phyloP scores from a whole-genome alignment of 2,888 invertebrate genomes.

The Gnatocerus cornutus region DNA sequence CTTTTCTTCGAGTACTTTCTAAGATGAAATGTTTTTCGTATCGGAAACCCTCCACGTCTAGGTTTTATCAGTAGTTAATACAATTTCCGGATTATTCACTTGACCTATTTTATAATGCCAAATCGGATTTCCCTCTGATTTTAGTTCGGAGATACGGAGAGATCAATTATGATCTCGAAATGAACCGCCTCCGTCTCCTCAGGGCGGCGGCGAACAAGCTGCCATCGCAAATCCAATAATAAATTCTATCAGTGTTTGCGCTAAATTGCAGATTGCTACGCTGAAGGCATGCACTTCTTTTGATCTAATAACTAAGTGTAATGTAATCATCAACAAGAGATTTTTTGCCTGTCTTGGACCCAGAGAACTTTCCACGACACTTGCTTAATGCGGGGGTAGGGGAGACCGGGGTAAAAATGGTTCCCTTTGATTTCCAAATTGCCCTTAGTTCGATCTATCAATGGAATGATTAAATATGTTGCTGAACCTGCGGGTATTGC shows the following conservation, averaged over 20 bases:
- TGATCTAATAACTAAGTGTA: constrained; percentile 15
- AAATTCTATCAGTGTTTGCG: constrained; percentile 36
- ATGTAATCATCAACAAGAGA: constrained; percentile 4
- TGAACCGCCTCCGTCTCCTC: constrained; percentile 10
- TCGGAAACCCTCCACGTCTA: constrained; percentile 10
- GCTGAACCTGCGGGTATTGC: no score
- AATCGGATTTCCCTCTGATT: constrained; percentile 48
- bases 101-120: constrained; percentile 50
- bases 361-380: constrained; percentile 35
- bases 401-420: no score
- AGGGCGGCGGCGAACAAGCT: constrained; percentile 8
- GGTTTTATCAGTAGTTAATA: constrained; percentile 48
- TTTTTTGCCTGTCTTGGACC: neutral
- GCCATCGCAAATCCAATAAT: constrained; percentile 34
- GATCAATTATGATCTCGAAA: constrained; percentile 39
- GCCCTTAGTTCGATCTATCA: no score
- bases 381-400: constrained; percentile 39
- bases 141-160: constrained; percentile 27
- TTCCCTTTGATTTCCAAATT: no score
- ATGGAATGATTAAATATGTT: no score
- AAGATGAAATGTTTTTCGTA: constrained; percentile 28
- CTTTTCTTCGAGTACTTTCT: constrained; percentile 30
- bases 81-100: constrained; percentile 48
- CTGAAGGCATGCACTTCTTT: constrained; percentile 16
- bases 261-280: constrained; percentile 23